phyloP scores from a whole-genome alignment of 1,140 invertebrate species.

The Eueides isabella region DNA sequence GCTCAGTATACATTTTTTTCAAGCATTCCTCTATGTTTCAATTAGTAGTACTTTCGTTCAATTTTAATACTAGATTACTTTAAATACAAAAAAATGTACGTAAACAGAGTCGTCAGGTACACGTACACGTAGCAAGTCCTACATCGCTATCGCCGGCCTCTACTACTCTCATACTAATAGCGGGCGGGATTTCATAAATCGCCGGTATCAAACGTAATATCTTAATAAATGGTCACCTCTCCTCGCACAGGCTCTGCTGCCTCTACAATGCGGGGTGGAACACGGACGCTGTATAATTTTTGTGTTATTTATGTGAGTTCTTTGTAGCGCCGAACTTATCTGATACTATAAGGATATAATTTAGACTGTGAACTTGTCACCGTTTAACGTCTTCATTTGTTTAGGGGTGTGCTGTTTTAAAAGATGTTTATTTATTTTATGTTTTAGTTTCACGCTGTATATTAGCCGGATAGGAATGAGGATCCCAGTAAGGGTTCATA shows the following conservation, averaged over 20 bases:
- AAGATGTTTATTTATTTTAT: not conserved
- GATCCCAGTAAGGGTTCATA: too few species aligned
- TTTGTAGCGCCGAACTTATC: constrained; percentile 62
- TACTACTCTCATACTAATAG: constrained; percentile 65
- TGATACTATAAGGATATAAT: constrained; percentile 61
- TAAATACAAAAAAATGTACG: too few species aligned
- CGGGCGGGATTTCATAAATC: constrained; percentile 55
- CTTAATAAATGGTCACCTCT: constrained; percentile 73
- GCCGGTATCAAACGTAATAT: constrained; percentile 56
- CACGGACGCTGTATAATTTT: constrained; percentile 55
- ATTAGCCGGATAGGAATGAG: not conserved
- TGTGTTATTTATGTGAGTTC: constrained; percentile 59
- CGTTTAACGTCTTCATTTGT: constrained; percentile 39
- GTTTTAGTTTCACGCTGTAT: not conserved
- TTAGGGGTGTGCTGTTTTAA: constrained; percentile 39
- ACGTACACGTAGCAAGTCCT: not conserved
- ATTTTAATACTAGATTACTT: too few species aligned
- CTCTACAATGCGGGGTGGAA: too few species aligned
- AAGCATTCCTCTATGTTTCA: too few species aligned
- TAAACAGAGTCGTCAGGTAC: too few species aligned
- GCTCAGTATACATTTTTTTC: too few species aligned
- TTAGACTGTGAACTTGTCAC: constrained; percentile 68
- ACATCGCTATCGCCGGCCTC: constrained; percentile 45
- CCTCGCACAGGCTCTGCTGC: too few species aligned
- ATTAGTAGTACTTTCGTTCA: too few species aligned